Evolutionary conservation across 2,888 invertebrate species (phyloP).

Genomic region (Vesta saturnalis): DNA sequence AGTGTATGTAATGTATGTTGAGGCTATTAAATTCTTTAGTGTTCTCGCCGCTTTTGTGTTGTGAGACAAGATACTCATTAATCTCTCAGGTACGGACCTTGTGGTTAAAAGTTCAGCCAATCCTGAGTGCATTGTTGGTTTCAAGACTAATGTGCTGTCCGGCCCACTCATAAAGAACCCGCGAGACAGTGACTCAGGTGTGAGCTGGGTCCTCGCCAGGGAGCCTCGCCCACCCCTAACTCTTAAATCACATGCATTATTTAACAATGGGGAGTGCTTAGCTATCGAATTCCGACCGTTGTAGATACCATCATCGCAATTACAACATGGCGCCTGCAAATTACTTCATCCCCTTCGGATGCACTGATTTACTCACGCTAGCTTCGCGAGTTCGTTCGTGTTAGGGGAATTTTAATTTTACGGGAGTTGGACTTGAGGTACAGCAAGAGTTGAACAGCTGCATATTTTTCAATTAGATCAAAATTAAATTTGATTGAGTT

Average conservation of each 20-base stretch:
- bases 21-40: slow-evolving; percentile 33
- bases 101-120: slow-evolving; percentile 45
- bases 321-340: slow-evolving; percentile 56
- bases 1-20: slow-evolving; percentile 13
- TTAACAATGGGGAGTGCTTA: slow-evolving; percentile 56
- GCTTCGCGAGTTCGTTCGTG: slow-evolving; percentile 29
- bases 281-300: slow-evolving; percentile 50
- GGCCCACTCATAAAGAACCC: slow-evolving; percentile 53
- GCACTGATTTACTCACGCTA: slow-evolving; percentile 47
- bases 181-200: slow-evolving; percentile 53
- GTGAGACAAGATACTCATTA: slow-evolving; percentile 51
- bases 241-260: slow-evolving; percentile 59
- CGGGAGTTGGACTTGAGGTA: slow-evolving; percentile 31
- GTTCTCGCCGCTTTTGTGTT: slow-evolving; percentile 42
- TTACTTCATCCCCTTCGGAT: slow-evolving; percentile 45
- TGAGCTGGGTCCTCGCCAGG: slow-evolving; percentile 45
- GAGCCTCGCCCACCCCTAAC: slow-evolving; percentile 52
- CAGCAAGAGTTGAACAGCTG: slow-evolving; percentile 43
- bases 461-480: slow-evolving; percentile 55
- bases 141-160: slow-evolving; percentile 55
- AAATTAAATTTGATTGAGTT: slow-evolving; percentile 48
- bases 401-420: slow-evolving; percentile 54
- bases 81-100: slow-evolving; percentile 50
- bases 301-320: slow-evolving; percentile 49
- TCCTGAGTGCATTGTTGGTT: slow-evolving; percentile 53